phyloP scores from a whole-genome alignment of 2,888 invertebrate genomes.

The Anarsia innoxiella region DNA sequence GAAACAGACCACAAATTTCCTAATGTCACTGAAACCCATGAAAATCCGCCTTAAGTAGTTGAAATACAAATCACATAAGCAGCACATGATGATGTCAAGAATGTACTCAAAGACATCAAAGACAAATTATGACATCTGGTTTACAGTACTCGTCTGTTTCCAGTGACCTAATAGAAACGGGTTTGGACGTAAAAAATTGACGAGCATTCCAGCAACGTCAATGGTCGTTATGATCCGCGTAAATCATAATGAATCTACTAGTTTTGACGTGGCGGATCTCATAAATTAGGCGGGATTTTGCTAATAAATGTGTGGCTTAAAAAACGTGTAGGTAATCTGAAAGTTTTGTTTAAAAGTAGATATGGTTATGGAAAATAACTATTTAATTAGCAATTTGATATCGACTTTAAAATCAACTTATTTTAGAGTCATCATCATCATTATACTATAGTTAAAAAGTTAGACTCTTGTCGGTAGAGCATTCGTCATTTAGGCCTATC shows the following conservation, averaged over 20 bases:
- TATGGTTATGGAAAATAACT: too few relatives aligned
- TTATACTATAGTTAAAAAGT: too few relatives aligned
- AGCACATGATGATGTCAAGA: constrained; percentile 8
- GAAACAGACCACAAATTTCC: constrained; percentile 7
- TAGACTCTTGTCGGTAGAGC: too few relatives aligned
- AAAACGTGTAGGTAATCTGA: too few relatives aligned
- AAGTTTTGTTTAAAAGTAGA: too few relatives aligned
- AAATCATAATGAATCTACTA: constrained; percentile 4
- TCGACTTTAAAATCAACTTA: too few relatives aligned
- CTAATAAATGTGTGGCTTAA: too few relatives aligned
- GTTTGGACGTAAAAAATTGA: constrained; percentile 4
- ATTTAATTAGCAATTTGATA: too few relatives aligned
- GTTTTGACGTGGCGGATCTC: constrained; percentile 8
- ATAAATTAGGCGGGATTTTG: too few relatives aligned
- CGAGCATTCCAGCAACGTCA: constrained; percentile 1
- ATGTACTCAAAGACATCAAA: constrained; percentile 30
- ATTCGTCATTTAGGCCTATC: too few relatives aligned
- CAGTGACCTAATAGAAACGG: constrained; percentile 7
- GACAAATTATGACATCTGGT: constrained; percentile 39
- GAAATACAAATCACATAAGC: neutral
- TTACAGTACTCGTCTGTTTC: constrained; percentile 31
- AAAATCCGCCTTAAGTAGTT: constrained; percentile 6
- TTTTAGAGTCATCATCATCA: too few relatives aligned
- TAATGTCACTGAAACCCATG: neutral
- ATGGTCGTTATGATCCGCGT: neutral